phyloP scores from a whole-genome alignment of 2,113 vertebrate species.

The Zosterops japonicus region DNA sequence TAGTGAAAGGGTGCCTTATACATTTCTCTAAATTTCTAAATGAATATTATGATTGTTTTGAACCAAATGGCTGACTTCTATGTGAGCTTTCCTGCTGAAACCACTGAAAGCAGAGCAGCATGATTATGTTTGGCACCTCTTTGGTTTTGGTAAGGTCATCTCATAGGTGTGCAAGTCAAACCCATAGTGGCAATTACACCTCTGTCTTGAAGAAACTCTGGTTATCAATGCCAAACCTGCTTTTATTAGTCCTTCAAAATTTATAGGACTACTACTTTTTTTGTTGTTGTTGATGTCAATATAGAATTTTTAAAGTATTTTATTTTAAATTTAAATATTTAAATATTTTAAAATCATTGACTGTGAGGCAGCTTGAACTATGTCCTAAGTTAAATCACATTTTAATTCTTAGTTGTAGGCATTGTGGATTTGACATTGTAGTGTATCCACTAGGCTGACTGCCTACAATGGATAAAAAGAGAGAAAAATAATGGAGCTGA shows the following conservation, averaged over 20 bases:
- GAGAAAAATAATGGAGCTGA: not conserved
- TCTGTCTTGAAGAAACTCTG: not conserved
- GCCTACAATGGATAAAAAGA: not conserved
- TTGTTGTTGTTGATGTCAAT: not conserved
- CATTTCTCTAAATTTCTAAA: not conserved
- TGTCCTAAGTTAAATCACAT: not conserved
- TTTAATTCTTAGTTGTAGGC: not conserved
- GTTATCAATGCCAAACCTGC: not conserved
- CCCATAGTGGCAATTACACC: not conserved
- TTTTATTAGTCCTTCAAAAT: not conserved
- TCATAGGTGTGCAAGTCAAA: not conserved
- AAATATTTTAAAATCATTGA: not conserved
- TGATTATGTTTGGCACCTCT: not conserved
- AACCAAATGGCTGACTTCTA: not conserved
- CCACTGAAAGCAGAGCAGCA: not conserved
- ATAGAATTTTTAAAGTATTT: not conserved
- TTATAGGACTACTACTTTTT: not conserved
- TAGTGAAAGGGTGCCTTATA: not conserved
- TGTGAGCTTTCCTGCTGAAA: not conserved
- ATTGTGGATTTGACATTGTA: not conserved
- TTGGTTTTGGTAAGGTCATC: not conserved
- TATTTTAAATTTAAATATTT: too few relatives aligned
- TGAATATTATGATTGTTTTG: not conserved
- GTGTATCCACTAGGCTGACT: not conserved
- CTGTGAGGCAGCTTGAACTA: not conserved